Conservation (phyloP, 2,113 vertebrate species). For the Malurus elegans region DNA sequence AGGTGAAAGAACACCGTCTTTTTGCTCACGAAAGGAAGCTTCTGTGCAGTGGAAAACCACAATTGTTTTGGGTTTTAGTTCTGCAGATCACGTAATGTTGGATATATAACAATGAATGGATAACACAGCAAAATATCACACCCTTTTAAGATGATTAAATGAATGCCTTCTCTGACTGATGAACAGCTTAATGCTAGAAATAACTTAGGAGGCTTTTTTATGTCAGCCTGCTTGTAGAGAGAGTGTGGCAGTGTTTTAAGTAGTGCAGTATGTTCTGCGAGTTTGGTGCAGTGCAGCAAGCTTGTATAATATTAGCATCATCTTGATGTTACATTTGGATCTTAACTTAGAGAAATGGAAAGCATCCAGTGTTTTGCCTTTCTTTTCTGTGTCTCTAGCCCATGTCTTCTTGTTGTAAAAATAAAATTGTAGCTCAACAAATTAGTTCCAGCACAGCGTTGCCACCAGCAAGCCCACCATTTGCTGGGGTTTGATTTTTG, state of each 20-base stretch:
- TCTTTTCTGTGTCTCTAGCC: constrained; percentile 23
- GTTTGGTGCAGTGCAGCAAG: constrained; percentile 95
- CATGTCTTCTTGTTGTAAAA: background rate
- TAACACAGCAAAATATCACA: background rate
- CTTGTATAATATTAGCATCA: constrained; percentile 83
- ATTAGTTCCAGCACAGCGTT: constrained; percentile 57
- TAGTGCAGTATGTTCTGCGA: constrained; percentile 78
- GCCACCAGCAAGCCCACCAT: constrained; percentile 47
- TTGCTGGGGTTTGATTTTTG: constrained; percentile 58
- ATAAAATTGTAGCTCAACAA: constrained; percentile 43
- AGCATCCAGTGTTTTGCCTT: constrained; percentile 73
- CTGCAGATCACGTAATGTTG: background rate
- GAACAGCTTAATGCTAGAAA: constrained; percentile 52
- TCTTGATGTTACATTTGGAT: constrained; percentile 72
- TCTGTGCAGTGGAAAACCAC: background rate
- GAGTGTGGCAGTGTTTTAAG: constrained; percentile 68
- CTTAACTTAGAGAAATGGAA: constrained; percentile 71
- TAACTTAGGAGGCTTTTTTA: constrained; percentile 50
- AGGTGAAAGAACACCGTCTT: background rate
- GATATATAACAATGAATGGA: background rate
- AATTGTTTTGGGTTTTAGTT: background rate
- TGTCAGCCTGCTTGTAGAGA: constrained; percentile 53
- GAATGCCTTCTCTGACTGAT: constrained; percentile 14
- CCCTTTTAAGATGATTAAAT: constrained; percentile 22
- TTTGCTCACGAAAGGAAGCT: background rate